Evolutionary conservation across 2,113 vertebrate genomes (phyloP).

Genomic region (Pelmatolapia mariae): DNA sequence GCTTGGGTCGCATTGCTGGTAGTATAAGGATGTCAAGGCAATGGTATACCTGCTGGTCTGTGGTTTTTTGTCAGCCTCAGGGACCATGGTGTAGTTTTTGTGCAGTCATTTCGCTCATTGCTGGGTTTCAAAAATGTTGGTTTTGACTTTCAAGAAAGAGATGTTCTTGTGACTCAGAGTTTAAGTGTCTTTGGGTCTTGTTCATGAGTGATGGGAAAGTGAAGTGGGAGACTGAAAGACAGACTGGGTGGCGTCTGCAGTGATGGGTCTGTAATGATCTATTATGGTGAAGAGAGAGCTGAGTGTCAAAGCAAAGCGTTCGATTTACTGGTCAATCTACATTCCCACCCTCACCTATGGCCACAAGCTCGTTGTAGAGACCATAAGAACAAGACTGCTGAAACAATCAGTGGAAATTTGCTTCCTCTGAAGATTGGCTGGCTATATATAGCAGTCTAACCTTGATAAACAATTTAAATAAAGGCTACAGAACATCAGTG

Average conservation of each 20-base stretch:
- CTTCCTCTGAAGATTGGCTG: not conserved
- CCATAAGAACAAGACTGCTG: not conserved
- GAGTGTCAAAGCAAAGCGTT: not conserved
- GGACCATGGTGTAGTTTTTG: not conserved
- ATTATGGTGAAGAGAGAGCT: not conserved
- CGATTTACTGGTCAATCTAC: not conserved
- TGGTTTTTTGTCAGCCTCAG: not conserved
- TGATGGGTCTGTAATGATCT: not conserved
- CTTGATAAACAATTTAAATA: not conserved
- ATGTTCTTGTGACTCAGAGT: not conserved
- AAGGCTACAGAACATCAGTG: not conserved
- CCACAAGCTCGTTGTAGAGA: not conserved
- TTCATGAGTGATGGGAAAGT: not conserved
- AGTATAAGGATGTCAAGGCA: not conserved
- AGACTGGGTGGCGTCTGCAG: not conserved
- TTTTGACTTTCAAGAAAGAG: not conserved
- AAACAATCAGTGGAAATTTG: not conserved
- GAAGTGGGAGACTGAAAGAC: not conserved
- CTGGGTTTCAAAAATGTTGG: not conserved
- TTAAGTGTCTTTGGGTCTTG: not conserved
- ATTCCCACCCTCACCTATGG: not conserved
- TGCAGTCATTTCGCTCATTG: not conserved
- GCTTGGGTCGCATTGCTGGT: not conserved
- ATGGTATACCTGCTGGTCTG: not conserved
- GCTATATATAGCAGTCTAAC: not conserved